phyloP scores from a whole-genome alignment of 2,113 vertebrate genomes.

The Gobio gobio region DNA sequence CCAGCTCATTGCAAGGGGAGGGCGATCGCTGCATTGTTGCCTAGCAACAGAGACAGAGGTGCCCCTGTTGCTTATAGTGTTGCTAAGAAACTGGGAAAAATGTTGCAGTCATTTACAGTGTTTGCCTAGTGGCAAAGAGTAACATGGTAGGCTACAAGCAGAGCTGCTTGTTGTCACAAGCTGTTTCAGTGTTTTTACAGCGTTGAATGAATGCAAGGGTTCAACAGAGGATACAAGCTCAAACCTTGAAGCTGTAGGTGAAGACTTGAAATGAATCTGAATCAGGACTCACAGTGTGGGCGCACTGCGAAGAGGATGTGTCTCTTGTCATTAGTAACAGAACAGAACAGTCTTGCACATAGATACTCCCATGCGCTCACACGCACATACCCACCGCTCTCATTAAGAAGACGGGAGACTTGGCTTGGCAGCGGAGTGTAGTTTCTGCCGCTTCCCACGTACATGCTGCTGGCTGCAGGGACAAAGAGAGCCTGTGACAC shows the following conservation, averaged over 20 bases:
- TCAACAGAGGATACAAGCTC: slow-evolving; percentile 32
- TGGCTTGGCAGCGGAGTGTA: slow-evolving; percentile 42
- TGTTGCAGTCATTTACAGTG: slow-evolving; percentile 44
- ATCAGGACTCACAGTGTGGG: background rate
- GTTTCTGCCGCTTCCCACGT: slow-evolving; percentile 62
- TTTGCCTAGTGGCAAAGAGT: slow-evolving; percentile 20
- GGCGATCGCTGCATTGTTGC: slow-evolving; percentile 70
- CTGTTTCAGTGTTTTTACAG: background rate
- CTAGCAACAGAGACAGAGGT: slow-evolving; percentile 71
- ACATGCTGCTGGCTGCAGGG: slow-evolving; percentile 55
- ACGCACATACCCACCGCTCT: slow-evolving; percentile 38
- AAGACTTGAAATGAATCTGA: background rate
- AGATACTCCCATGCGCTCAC: slow-evolving; percentile 27
- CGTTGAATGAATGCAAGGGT: background rate
- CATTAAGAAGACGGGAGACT: slow-evolving; percentile 54
- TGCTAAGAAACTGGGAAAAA: slow-evolving; percentile 58
- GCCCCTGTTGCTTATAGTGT: slow-evolving; percentile 56
- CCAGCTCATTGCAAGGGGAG: slow-evolving; percentile 49
- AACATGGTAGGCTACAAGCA: slow-evolving; percentile 16
- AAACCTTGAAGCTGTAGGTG: slow-evolving; percentile 2
- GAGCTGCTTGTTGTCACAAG: slow-evolving; percentile 10
- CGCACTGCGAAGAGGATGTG: background rate
- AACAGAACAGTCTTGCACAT: slow-evolving; percentile 14
- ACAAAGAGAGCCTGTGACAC: slow-evolving; percentile 65
- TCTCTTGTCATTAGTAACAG: slow-evolving; percentile 11